These are phyloP conservation scores for Papilio polytes DNA, from an alignment of 1,140 invertebrate species.

Conservation along the genomic window DNA sequence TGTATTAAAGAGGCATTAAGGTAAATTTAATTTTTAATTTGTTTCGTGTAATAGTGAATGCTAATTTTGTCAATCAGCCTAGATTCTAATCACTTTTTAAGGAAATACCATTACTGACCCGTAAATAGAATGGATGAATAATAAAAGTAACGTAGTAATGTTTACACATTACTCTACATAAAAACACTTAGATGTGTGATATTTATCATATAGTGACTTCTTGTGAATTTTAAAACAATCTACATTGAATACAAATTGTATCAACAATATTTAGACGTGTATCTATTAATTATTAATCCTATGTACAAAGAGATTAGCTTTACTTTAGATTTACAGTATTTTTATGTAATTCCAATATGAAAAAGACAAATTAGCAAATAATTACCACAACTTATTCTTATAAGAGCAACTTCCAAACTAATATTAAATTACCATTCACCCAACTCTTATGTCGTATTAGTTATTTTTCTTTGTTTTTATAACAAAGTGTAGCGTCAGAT, in stretches of 20 bases:
- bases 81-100: background rate
- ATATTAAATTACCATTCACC: too few species aligned
- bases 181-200: background rate
- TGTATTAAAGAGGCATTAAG: slow-evolving; percentile 95
- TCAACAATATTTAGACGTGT: background rate
- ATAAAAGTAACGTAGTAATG: background rate
- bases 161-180: background rate
- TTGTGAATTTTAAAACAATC: background rate
- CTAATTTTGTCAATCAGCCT: background rate
- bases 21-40: slow-evolving; percentile 77
- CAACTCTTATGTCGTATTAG: background rate
- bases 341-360: too few species aligned
- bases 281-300: background rate
- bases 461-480: slow-evolving; percentile 4
- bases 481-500: background rate
- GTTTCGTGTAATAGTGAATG: background rate
- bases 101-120: background rate
- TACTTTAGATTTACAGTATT: too few species aligned
- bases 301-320: background rate
- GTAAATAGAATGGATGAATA: background rate
- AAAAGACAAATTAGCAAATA: too few species aligned
- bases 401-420: too few species aligned
- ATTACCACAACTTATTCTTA: too few species aligned
- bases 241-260: background rate
- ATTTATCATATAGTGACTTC: background rate